Evolutionary conservation across 2,797 vertebrate species (phyloP).

Genomic region (Sebastes baramenuke): DNA sequence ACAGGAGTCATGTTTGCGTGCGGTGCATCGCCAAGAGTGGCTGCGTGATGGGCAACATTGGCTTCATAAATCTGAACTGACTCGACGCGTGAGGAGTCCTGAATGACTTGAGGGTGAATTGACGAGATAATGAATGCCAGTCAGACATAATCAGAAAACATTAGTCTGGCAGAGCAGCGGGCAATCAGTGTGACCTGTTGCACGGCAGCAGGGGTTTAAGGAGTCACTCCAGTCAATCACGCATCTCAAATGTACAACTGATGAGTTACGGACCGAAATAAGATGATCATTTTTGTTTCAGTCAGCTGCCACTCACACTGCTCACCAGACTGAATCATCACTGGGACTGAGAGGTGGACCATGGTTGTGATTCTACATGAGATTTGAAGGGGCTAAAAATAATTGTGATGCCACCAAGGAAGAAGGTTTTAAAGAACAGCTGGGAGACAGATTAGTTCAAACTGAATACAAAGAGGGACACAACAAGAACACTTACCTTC

Average conservation of each 20-base stretch:
- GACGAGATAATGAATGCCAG: constrained; percentile 17
- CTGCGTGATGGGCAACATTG: constrained; percentile 34
- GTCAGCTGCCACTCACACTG: background rate
- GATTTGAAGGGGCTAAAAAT: background rate
- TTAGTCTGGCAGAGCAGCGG: background rate
- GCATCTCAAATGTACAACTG: background rate
- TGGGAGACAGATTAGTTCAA: background rate
- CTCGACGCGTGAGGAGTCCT: background rate
- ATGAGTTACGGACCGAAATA: background rate
- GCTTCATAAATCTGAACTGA: constrained; percentile 44
- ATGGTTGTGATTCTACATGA: background rate
- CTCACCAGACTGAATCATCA: background rate
- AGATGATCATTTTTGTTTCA: background rate
- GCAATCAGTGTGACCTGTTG: background rate
- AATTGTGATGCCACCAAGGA: background rate
- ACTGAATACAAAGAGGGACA: background rate
- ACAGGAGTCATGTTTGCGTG: constrained; percentile 73
- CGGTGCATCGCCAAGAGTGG: constrained; percentile 62
- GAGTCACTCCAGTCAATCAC: background rate
- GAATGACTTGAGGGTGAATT: constrained; percentile 2
- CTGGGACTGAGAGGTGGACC: background rate
- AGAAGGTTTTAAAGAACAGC: background rate
- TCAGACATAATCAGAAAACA: constrained; percentile 14
- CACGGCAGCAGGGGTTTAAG: background rate
- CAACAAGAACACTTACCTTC: constrained; percentile 85